These are phyloP conservation scores for Doryteuthis pealeii DNA, from an alignment of 1,140 invertebrate species.

Conservation along the genomic window DNA sequence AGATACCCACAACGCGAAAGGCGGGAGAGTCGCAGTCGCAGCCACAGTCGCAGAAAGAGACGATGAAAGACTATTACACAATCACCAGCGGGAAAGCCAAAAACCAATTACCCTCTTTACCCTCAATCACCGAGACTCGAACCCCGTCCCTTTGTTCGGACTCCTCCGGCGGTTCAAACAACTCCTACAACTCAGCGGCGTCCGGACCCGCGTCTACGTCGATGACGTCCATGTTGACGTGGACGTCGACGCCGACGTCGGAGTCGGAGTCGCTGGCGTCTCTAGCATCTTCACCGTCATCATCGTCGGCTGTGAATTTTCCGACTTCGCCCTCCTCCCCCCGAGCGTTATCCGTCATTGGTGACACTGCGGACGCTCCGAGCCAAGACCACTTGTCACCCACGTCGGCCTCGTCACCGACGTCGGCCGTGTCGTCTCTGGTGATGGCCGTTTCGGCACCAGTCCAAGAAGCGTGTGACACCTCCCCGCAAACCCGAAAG, in stretches of 20 bases:
- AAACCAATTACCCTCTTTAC: constrained; percentile 35
- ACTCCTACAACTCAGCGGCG: constrained; percentile 1
- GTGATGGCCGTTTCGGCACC: constrained; percentile 14
- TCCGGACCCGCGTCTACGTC: constrained; percentile 18
- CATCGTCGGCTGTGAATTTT: too few species aligned
- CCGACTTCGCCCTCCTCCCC: too few species aligned
- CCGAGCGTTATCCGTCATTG: too few species aligned
- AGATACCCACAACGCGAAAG: constrained; percentile 4
- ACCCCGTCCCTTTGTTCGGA: constrained; percentile 44
- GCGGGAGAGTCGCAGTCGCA: constrained; percentile 5
- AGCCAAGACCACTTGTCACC: constrained; percentile 14
- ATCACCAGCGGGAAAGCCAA: constrained; percentile 17
- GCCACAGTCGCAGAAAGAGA: constrained; percentile 19
- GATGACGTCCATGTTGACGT: constrained; percentile 22
- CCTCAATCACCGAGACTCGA: constrained; percentile 41
- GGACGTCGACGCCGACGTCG: constrained; percentile 16
- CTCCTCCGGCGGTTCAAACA: constrained; percentile 21
- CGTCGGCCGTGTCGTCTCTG: not conserved
- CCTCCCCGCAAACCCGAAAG: constrained; percentile 19
- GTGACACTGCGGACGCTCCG: not conserved
- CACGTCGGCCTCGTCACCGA: not conserved
- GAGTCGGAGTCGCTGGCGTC: constrained; percentile 21
- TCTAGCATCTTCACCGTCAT: not conserved
- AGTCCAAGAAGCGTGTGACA: not conserved
- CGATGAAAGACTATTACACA: constrained; percentile 24